phyloP scores from a whole-genome alignment of 2,888 invertebrate species.

The Yponomeuta plumbellus region DNA sequence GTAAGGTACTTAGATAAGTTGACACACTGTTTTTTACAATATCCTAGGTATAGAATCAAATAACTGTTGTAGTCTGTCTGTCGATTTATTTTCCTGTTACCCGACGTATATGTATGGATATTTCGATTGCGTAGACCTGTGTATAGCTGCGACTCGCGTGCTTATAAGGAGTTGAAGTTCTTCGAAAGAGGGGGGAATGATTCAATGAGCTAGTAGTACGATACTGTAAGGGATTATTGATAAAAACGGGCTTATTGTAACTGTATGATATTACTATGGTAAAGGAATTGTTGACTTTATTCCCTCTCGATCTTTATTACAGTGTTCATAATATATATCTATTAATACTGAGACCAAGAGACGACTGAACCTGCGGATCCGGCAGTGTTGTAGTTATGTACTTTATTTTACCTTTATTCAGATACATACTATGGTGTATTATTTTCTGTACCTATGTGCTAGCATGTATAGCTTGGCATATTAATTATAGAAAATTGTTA shows the following conservation, averaged over 20 bases:
- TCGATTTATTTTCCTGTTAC: constrained; percentile 61
- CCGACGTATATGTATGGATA: constrained; percentile 36
- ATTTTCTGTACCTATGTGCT: constrained; percentile 38
- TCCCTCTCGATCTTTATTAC: constrained; percentile 13
- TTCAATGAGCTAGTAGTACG: constrained; percentile 15
- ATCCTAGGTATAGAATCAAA: constrained; percentile 64
- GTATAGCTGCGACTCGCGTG: constrained; percentile 45
- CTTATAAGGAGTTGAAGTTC: constrained; percentile 20
- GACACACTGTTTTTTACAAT: constrained; percentile 74
- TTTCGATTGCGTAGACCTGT: constrained; percentile 39
- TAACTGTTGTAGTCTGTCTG: constrained; percentile 69
- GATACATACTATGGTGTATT: constrained; percentile 10
- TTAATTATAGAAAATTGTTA: constrained; percentile 60
- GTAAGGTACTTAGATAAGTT: constrained; percentile 64
- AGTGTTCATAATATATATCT: constrained; percentile 7
- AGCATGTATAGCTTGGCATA: constrained; percentile 58
- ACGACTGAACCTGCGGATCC: constrained; percentile 8
- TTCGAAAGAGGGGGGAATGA: constrained; percentile 15
- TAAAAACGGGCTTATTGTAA: constrained; percentile 11
- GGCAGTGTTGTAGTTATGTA: constrained; percentile 3
- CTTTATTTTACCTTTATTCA: constrained; percentile 9
- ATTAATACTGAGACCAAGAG: background rate
- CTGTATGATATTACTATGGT: constrained; percentile 10
- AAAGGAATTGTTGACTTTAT: constrained; percentile 15
- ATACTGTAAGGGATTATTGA: constrained; percentile 11